Conservation (phyloP, 2,113 vertebrate species). For the Perccottus glenii region DNA sequence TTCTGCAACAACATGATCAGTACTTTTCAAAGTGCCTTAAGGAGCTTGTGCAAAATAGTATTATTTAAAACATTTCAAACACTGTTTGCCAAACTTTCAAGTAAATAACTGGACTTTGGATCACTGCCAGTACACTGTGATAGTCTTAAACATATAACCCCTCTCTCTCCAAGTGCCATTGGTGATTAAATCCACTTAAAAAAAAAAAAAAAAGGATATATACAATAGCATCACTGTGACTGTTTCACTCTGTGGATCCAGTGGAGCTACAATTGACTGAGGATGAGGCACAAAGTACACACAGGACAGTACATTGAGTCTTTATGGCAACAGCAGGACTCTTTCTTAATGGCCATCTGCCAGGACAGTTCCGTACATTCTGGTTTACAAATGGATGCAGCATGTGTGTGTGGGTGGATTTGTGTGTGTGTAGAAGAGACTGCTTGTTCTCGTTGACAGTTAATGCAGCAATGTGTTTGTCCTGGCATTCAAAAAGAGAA, state of each 20-base stretch:
- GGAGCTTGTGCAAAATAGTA: constrained; percentile 73
- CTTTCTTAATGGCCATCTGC: constrained; percentile 43
- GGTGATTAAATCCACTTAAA: constrained; percentile 35
- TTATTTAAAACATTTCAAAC: constrained; percentile 44
- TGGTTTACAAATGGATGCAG: constrained; percentile 56
- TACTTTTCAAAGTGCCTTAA: constrained; percentile 67
- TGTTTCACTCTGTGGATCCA: constrained; percentile 48
- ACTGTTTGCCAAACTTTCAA: constrained; percentile 60
- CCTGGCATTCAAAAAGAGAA: constrained; percentile 65
- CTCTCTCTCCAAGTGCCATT: constrained; percentile 51
- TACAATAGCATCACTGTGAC: constrained; percentile 39
- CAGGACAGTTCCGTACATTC: constrained; percentile 63
- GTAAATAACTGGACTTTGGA: constrained; percentile 64
- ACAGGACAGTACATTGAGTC: constrained; percentile 53
- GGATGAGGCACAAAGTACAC: constrained; percentile 69
- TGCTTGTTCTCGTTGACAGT: constrained; percentile 41
- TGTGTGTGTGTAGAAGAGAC: constrained; percentile 19
- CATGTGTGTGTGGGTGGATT: constrained; percentile 25
- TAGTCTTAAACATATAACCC: constrained; percentile 25
- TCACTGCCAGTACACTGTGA: constrained; percentile 42
- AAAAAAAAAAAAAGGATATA: constrained; percentile 3
- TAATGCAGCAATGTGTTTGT: constrained; percentile 43
- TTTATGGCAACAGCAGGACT: constrained; percentile 12
- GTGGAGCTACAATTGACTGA: constrained; percentile 60
- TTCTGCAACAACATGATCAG: constrained; percentile 72